Evolutionary conservation across 2,113 vertebrate genomes (phyloP).

Genomic region (Entomyzon cyanotis): DNA sequence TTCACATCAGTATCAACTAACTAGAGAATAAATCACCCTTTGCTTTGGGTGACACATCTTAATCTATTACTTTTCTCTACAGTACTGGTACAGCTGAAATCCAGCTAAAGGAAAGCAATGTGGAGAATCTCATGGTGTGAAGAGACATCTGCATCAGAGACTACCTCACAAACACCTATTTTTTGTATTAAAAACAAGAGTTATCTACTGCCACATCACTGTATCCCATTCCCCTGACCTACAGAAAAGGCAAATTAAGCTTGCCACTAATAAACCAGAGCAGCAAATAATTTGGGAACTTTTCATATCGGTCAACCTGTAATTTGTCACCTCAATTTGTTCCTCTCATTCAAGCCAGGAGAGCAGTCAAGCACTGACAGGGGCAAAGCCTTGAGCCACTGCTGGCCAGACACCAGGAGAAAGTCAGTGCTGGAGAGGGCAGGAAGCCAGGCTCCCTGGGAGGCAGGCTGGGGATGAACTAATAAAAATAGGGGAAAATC

Average conservation of each 20-base stretch:
- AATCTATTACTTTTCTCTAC: conserved; percentile 1
- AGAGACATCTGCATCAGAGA: fast-evolving
- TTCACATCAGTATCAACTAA: conserved; percentile 25
- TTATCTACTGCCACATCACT: neutral
- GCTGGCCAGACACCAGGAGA: neutral
- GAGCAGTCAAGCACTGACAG: neutral
- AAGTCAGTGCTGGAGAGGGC: neutral
- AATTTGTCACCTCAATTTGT: neutral
- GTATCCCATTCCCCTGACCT: neutral
- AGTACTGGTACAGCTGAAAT: neutral
- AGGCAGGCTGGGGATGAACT: neutral
- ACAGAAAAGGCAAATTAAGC: neutral
- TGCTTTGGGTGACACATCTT: neutral
- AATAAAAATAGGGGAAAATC: neutral
- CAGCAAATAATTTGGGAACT: neutral
- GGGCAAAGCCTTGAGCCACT: neutral
- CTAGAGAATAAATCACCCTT: conserved; percentile 53
- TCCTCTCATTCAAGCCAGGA: neutral
- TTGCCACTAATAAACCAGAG: neutral
- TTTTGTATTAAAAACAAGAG: neutral
- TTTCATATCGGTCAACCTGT: neutral
- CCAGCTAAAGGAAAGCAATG: neutral
- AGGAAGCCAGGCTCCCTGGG: neutral
- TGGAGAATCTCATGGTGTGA: neutral
- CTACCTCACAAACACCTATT: neutral